Evolutionary conservation across 2,888 invertebrate genomes (phyloP).

Genomic region (Drosophila tripunctata): DNA sequence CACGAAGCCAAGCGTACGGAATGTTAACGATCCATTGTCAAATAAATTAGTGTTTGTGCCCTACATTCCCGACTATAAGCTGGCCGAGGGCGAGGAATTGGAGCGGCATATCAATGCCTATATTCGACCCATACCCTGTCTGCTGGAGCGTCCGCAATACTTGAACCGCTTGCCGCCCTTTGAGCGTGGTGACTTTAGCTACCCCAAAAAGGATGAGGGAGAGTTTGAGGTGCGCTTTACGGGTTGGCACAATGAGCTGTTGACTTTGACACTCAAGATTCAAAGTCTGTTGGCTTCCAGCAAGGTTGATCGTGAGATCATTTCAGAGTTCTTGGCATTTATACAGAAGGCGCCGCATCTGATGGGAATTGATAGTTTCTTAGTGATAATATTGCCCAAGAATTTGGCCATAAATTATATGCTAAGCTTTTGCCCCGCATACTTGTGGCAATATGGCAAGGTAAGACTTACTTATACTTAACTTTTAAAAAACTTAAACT

Average conservation of each 20-base stretch:
- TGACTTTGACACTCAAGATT: slow-evolving; percentile 81
- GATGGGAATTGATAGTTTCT: slow-evolving; percentile 85
- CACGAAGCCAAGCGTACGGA: slow-evolving; percentile 53
- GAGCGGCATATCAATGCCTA: slow-evolving; percentile 73
- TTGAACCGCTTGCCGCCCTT: slow-evolving; percentile 83
- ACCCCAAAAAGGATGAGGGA: slow-evolving; percentile 80
- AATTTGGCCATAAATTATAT: slow-evolving; percentile 86
- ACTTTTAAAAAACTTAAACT: background rate
- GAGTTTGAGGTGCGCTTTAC: slow-evolving; percentile 80
- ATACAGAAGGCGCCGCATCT: slow-evolving; percentile 86
- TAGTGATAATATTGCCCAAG: slow-evolving; percentile 85
- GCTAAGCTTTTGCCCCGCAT: slow-evolving; percentile 87
- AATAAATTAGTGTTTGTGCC: slow-evolving; percentile 73
- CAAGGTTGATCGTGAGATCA: slow-evolving; percentile 83
- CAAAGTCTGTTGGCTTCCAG: slow-evolving; percentile 86
- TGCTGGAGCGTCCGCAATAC: slow-evolving; percentile 81
- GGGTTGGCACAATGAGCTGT: slow-evolving; percentile 81
- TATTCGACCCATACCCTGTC: slow-evolving; percentile 81
- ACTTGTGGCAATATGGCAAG: slow-evolving; percentile 88
- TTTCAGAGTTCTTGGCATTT: slow-evolving; percentile 87
- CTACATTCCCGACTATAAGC: slow-evolving; percentile 82
- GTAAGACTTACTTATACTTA: slow-evolving; percentile 80
- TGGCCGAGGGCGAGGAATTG: slow-evolving; percentile 65
- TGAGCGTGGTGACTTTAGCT: slow-evolving; percentile 78
- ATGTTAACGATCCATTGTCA: slow-evolving; percentile 34